Percentiles rank a stretch among this genome's conserved stretches.
Evolutionary conservation across 2,113 vertebrate genomes (phyloP).

Genomic region (Chionomys nivalis): DNA sequence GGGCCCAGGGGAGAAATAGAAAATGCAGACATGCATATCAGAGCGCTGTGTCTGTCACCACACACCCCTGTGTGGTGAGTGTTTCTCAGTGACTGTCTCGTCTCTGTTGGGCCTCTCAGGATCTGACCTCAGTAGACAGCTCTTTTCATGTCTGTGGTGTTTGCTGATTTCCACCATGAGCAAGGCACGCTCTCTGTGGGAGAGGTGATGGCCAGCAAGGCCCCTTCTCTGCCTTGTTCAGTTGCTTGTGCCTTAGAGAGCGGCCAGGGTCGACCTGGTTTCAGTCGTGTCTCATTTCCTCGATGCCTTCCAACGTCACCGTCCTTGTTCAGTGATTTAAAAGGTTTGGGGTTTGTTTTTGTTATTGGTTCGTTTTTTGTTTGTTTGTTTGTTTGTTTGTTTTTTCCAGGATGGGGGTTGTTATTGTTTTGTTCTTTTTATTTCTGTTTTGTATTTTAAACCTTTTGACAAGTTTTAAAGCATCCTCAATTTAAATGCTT

Average conservation of each 20-base stretch:
- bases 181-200: background rate
- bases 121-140: background rate
- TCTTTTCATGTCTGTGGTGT: background rate
- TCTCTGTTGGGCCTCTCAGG: background rate
- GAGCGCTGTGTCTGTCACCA: background rate
- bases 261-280: background rate
- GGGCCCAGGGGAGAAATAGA: background rate
- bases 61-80: background rate
- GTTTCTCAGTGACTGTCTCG: background rate
- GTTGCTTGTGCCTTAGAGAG: background rate
- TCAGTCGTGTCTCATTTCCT: background rate
- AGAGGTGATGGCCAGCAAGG: background rate
- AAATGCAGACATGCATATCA: background rate
- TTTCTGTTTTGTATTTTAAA: background rate
- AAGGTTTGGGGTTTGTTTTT: no score
- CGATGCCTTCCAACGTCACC: background rate
- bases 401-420: background rate
- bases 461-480: background rate
- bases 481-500: background rate
- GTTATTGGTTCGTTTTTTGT: background rate
- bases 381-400: no score
- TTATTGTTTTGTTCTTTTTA: background rate
- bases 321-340: background rate
- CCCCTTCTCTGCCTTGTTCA: background rate
- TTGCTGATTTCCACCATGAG: background rate